These are phyloP conservation scores for Ptychobarbus kaznakovi DNA, from an alignment of 2,797 vertebrate genomes.

Conservation along the genomic window DNA sequence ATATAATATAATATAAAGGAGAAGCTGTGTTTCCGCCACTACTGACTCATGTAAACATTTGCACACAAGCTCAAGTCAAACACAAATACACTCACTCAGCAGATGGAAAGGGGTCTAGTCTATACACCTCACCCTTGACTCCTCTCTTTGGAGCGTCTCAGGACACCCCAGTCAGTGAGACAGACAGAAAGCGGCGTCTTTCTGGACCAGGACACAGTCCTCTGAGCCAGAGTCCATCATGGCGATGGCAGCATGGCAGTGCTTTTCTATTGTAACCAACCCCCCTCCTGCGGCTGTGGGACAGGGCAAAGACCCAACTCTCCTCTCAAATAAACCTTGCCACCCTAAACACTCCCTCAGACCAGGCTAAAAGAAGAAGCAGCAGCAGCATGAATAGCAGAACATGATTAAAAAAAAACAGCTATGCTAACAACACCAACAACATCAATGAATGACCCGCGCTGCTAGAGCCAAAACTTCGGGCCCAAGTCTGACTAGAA, in stretches of 20 bases:
- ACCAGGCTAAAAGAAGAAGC: conserved; percentile 1
- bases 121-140: conserved; percentile 53
- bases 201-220: conserved; percentile 46
- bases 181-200: conserved; percentile 64
- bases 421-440: neutral
- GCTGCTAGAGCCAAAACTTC: neutral
- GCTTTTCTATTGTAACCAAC: conserved; percentile 52
- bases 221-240: conserved; percentile 55
- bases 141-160: conserved; percentile 52
- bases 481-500: neutral
- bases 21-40: neutral
- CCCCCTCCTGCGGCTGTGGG: conserved; percentile 56
- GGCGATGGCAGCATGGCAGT: conserved; percentile 54
- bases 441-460: neutral
- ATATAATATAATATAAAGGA: neutral
- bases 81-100: conserved; percentile 42
- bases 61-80: neutral
- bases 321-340: neutral
- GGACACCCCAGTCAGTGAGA: conserved; percentile 63
- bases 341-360: neutral
- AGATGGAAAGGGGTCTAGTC: conserved; percentile 62
- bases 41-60: neutral
- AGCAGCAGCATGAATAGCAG: neutral
- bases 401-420: neutral
- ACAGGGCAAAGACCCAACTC: conserved; percentile 27